Conservation (phyloP, 2,113 vertebrate genomes). For the Cheirogaleus medius region DNA sequence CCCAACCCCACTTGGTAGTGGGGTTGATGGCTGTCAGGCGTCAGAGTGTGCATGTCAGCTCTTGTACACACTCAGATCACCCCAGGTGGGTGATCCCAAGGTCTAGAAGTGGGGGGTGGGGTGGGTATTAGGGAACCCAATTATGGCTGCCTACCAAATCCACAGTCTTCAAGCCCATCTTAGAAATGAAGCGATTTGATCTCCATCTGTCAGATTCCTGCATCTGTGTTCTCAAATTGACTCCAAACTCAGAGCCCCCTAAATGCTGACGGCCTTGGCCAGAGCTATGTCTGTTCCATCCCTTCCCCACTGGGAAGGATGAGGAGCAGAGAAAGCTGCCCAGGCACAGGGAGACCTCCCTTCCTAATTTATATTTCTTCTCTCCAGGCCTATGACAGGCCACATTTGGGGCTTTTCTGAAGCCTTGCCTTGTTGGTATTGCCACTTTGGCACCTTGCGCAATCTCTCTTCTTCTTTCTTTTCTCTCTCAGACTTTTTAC, state of each 20-base stretch:
- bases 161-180: not conserved
- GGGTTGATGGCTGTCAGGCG: not conserved
- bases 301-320: not conserved
- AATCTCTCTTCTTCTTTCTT: not conserved
- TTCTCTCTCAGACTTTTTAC: not conserved
- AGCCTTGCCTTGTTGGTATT: not conserved
- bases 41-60: not conserved
- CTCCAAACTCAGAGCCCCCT: not conserved
- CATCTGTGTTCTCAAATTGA: not conserved
- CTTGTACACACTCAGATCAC: not conserved
- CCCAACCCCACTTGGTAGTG: rapidly evolving
- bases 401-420: not conserved
- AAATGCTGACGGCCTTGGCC: not conserved
- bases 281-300: not conserved
- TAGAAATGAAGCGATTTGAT: not conserved
- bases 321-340: not conserved
- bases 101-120: not conserved
- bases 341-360: too few species aligned
- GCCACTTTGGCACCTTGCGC: too few species aligned
- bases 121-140: not conserved
- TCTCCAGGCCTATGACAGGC: not conserved
- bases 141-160: not conserved
- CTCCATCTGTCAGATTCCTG: not conserved
- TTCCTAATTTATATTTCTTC: not conserved
- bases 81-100: not conserved